phyloP scores from a whole-genome alignment of 35 echinoderm and acorn worm species.

The Anneissia japonica region DNA sequence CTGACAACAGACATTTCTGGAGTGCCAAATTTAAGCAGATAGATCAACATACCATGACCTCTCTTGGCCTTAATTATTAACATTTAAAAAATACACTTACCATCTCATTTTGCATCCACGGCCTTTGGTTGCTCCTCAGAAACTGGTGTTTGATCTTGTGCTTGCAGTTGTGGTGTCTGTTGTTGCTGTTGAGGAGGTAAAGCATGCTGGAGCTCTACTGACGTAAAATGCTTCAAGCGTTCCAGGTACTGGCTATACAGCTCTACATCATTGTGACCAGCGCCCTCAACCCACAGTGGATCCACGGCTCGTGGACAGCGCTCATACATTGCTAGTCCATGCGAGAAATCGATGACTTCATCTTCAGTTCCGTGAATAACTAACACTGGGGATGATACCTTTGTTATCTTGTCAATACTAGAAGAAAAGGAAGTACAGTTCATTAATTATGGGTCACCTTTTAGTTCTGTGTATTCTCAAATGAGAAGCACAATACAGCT shows the following conservation, averaged over 20 bases:
- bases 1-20: too few relatives aligned
- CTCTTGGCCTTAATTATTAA: too few relatives aligned
- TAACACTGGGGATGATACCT: conserved; percentile 84
- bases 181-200: background rate
- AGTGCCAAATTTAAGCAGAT: too few relatives aligned
- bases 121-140: background rate
- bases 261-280: conserved; percentile 98
- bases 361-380: conserved; percentile 99
- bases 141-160: background rate
- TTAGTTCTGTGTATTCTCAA: too few relatives aligned
- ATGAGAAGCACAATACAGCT: too few relatives aligned
- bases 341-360: conserved; percentile 98
- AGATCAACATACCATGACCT: too few relatives aligned
- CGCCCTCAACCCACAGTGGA: conserved; percentile 97
- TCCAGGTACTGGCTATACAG: conserved; percentile 98
- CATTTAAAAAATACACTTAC: background rate
- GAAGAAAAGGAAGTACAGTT: background rate
- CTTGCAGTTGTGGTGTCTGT: background rate
- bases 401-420: conserved; percentile 94
- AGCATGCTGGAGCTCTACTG: conserved; percentile 59
- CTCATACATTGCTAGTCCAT: conserved; percentile 95
- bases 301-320: conserved; percentile 86
- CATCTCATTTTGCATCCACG: background rate
- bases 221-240: conserved; percentile 92
- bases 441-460: too few relatives aligned